phyloP scores from a whole-genome alignment of 1,140 invertebrate species.

The Diorhabda carinulata region DNA sequence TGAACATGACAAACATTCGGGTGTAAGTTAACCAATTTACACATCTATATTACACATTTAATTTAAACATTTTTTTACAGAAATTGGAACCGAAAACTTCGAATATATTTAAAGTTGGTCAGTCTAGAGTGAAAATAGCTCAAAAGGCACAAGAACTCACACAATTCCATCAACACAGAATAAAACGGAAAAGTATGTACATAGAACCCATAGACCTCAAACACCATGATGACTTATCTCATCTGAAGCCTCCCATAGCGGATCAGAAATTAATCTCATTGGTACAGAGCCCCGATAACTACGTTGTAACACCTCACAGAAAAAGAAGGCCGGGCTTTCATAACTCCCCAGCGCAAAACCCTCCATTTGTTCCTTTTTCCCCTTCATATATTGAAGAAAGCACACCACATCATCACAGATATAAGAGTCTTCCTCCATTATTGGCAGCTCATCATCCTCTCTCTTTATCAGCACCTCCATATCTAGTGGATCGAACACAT shows the following conservation, averaged over 20 bases:
- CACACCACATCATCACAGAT: constrained; percentile 45
- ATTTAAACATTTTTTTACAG: constrained; percentile 28
- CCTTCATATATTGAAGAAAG: constrained; percentile 66
- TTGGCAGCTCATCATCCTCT: constrained; percentile 59
- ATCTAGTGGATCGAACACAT: constrained; percentile 57
- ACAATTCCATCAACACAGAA: constrained; percentile 49
- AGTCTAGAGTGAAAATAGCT: constrained; percentile 53
- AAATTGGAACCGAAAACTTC: constrained; percentile 36
- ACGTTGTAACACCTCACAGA: constrained; percentile 78
- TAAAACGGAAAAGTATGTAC: constrained; percentile 62
- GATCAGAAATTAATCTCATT: constrained; percentile 61
- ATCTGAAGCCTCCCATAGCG: constrained; percentile 53
- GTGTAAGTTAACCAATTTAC: constrained; percentile 30
- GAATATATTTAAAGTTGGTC: constrained; percentile 43
- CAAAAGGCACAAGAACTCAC: constrained; percentile 52
- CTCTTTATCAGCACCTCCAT: constrained; percentile 66
- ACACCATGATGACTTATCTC: constrained; percentile 55
- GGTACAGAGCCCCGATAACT: constrained; percentile 66
- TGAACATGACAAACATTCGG: constrained; percentile 35
- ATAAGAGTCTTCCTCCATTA: constrained; percentile 47
- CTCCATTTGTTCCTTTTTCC: constrained; percentile 75
- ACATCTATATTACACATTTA: constrained; percentile 4
- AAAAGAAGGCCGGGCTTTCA: constrained; percentile 80
- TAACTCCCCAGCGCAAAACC: constrained; percentile 78
- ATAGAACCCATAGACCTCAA: constrained; percentile 60